Conservation (phyloP, 2,113 vertebrate species). For the Semnornis frantzii region DNA sequence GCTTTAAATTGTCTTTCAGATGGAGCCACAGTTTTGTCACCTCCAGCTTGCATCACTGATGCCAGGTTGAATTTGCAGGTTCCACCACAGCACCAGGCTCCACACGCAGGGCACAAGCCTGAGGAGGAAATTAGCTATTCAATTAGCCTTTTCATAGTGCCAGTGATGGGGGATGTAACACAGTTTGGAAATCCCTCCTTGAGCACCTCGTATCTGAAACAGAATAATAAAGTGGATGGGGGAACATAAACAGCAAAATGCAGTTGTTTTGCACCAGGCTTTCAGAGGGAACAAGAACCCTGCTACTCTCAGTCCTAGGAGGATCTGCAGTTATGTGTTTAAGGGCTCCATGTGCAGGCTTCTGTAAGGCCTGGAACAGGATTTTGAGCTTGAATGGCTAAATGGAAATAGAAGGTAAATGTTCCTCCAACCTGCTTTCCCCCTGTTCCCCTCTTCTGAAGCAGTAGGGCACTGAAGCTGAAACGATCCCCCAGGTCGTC, state of each 20-base stretch:
- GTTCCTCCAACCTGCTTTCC: background rate
- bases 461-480: background rate
- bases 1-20: background rate
- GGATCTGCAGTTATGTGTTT: background rate
- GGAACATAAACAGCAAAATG: background rate
- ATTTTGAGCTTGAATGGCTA: background rate
- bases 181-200: background rate
- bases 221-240: background rate
- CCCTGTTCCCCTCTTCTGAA: background rate
- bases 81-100: background rate
- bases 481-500: background rate
- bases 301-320: background rate
- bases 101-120: fast-evolving
- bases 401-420: background rate
- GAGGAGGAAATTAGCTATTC: background rate
- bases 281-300: background rate
- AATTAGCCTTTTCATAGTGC: background rate
- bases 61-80: background rate
- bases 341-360: background rate
- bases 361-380: background rate
- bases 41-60: background rate
- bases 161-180: background rate
- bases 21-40: fast-evolving
- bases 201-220: background rate
- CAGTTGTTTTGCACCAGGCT: background rate